Evolutionary conservation across 2,888 invertebrate species (phyloP), one percentile per base, ranked within the genome.

Genomic region (Drosophila neonasuta): DNA sequence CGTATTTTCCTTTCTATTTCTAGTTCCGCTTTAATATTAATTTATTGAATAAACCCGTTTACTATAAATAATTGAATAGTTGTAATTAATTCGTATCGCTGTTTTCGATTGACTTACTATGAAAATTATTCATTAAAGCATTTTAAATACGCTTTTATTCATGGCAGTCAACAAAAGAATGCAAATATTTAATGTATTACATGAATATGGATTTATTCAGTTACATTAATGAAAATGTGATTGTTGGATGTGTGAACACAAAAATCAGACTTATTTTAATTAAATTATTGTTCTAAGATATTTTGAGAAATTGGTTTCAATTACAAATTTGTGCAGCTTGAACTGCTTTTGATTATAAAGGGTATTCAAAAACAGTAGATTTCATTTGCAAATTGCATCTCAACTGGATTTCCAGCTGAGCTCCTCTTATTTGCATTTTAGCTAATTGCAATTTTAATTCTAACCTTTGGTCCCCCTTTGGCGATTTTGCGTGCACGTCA

Each of bases 351-450:
- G 30, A 9, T n/a, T 54, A 55, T 52, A 13, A 29, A 49, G 60
- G 34, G 32, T 51, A 56, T 52, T 2, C 5, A 2, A 15, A 41
- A 15, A 15, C 36, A 13, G 13, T 17, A 1, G 17, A 5, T 29
- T 51, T 24, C 36, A 58, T 45, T 61, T 29, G 36, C 58, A 56
- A 66, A 59, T 61, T 60, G 29, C 52, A 55, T 13, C 30, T 39
- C 59, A 55, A 44, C 32, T 29, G 15, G 64, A 75, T 64, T 60
- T 52, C 8, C 34, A 42, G 48, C 34, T 17, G 50, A 52, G 32
- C 13, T 58, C 7, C 17, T 5, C 39, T 15, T 15, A 68, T 77
- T 74, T 74, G 56, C 73, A 77, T 74, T 67, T 77, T n/a, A 60
- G 68, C 62, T 68, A 60, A 74, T 77, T 74, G 74, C 68, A 68